These are phyloP conservation scores for Neolamprologus hecqui DNA, from an alignment of 2,113 vertebrate species.

Conservation along the genomic window DNA sequence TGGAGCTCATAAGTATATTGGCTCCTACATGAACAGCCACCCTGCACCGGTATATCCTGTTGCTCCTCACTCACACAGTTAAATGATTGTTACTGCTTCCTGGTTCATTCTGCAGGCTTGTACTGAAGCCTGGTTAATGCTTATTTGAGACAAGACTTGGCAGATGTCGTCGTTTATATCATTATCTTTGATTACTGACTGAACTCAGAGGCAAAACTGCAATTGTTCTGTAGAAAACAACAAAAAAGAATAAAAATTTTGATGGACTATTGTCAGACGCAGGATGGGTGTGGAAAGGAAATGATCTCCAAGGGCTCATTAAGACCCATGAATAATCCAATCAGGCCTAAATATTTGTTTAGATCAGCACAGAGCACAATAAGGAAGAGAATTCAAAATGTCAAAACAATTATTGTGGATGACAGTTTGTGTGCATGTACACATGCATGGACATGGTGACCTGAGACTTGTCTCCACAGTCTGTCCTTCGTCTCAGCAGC, in stretches of 20 bases:
- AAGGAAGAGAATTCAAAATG: not conserved
- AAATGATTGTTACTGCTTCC: not conserved
- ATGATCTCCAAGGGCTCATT: not conserved
- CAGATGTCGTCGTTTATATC: not conserved
- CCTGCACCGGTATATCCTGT: not conserved
- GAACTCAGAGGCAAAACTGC: not conserved
- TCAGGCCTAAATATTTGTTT: not conserved
- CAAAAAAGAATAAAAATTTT: not conserved
- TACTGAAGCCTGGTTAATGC: not conserved
- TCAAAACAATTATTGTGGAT: not conserved
- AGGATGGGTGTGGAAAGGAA: not conserved
- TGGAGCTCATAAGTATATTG: not conserved
- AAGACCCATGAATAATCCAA: not conserved
- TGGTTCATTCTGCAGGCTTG: not conserved
- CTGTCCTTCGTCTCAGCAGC: not conserved
- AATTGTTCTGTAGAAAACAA: not conserved
- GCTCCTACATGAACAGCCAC: not conserved
- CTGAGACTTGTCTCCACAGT: not conserved
- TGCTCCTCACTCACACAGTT: fast-evolving
- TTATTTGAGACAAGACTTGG: not conserved
- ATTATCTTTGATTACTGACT: not conserved
- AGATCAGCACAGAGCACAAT: not conserved
- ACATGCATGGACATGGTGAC: not conserved
- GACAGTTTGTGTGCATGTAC: not conserved
- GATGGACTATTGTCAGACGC: not conserved